Evolutionary conservation across 2,888 invertebrate species (phyloP), one percentile per base, ranked within the genome.

Genomic region (Drosophila acutilabella): DNA sequence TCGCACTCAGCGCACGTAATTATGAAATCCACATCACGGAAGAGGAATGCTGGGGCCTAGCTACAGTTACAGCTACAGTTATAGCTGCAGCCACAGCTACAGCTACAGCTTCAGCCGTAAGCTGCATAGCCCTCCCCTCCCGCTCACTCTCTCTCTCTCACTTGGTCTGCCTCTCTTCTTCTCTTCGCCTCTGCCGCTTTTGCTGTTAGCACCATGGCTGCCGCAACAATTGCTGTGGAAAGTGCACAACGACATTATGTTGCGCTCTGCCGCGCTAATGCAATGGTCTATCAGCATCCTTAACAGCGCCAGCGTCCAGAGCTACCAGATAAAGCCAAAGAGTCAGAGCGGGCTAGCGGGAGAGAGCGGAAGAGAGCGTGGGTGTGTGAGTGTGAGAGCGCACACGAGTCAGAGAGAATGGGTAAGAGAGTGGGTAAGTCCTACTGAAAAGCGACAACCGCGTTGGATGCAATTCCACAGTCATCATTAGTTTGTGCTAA

Each of bases 1-100:
- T 87, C 80, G 80, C 82, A 84, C 83, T 83, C 81, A 81, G 78
- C 74, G 71, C 70, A 83, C 86, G 84, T 84, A 86, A 84, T 86
- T 84, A 84, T 80, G 78, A 74, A 78, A 76, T 78, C 78, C 81
- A 76, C 82, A 79, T 65, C 61, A 65, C 58, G 57, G 70, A 62
- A 57, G 57, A 26, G 78, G 30, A 45, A 57, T 52, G 59, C 23
- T 54, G 26, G 61, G 59, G 62, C 64, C 53, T 73, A 56, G 62
- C 50, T 65, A 57, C 42, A 60, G 69, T 59, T 47, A 57, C 50
- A 14, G 38, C 38, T 52, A 23, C 42, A 60, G 69, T 54, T 42
- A 57, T 26, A 18, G 36, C 41, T 56, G 4, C 33, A 38, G 16
- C 41, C 18, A 45, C 47, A 14, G 42, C 20, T 53, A 14, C 20